Evolutionary conservation across 2,113 vertebrate species (phyloP).

Genomic region (Dipodomys stephensi): DNA sequence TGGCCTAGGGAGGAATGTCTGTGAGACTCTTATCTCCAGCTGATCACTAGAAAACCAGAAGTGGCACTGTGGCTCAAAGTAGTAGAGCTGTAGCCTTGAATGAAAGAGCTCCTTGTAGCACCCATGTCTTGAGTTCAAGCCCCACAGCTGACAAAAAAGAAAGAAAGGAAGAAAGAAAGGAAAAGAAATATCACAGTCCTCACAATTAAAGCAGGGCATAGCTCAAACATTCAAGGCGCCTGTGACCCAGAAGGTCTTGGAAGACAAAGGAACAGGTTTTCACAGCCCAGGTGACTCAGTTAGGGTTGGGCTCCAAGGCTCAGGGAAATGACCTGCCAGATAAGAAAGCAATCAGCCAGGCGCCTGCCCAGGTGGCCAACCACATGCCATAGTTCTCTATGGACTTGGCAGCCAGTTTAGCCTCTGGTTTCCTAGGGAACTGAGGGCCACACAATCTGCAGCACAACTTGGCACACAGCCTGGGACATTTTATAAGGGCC

Average conservation of each 20-base stretch:
- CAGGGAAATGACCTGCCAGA: slow-evolving; percentile 15
- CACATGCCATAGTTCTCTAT: slow-evolving; percentile 6
- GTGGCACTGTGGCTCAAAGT: too few species aligned
- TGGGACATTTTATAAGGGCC: slow-evolving; percentile 73
- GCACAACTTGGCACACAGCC: slow-evolving; percentile 45
- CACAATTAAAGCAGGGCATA: not conserved
- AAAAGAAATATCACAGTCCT: too few species aligned
- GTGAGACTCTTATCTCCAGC: too few species aligned
- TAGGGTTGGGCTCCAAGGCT: slow-evolving; percentile 40
- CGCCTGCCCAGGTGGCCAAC: slow-evolving; percentile 66
- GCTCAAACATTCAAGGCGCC: not conserved
- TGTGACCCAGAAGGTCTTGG: slow-evolving; percentile 4
- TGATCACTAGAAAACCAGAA: too few species aligned
- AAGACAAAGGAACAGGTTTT: slow-evolving; percentile 53
- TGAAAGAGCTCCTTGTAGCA: too few species aligned
- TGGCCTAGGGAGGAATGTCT: too few species aligned
- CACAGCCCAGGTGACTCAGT: slow-evolving; percentile 59
- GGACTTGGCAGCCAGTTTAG: slow-evolving; percentile 49
- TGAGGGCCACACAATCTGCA: slow-evolving; percentile 43
- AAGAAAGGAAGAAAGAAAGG: too few species aligned
- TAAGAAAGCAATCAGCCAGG: slow-evolving; percentile 27
- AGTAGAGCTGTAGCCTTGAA: too few species aligned
- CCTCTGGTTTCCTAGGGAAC: slow-evolving; percentile 75
- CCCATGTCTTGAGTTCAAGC: too few species aligned
- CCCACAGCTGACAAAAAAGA: too few species aligned